These are phyloP conservation scores for Eustalomyia histrio DNA, from an alignment of 2,888 invertebrate genomes.

Conservation along the genomic window DNA sequence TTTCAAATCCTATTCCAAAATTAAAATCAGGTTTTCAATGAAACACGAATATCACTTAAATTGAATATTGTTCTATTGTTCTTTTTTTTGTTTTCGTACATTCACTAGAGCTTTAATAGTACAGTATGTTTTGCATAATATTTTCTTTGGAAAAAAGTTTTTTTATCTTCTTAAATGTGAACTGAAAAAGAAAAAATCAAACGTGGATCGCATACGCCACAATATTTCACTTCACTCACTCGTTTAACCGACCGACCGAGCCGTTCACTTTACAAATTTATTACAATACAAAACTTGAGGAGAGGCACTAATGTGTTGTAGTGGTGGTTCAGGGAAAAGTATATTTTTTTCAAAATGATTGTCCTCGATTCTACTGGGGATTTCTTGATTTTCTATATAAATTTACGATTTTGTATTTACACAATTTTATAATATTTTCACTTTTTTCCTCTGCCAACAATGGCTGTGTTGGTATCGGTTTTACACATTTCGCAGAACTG, in stretches of 20 bases:
- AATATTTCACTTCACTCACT: conserved; percentile 6
- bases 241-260: conserved; percentile 35
- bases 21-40: conserved; percentile 49
- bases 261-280: conserved; percentile 40
- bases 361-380: conserved; percentile 19
- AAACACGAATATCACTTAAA: conserved; percentile 36
- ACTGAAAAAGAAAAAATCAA: conserved; percentile 34
- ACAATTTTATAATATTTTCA: conserved; percentile 50
- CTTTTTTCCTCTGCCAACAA: conserved; percentile 54
- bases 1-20: conserved; percentile 42
- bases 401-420: conserved; percentile 41
- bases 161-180: conserved; percentile 10
- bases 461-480: conserved; percentile 50
- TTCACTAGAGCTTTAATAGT: conserved; percentile 53
- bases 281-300: conserved; percentile 9
- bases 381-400: conserved; percentile 22
- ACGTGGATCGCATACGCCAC: conserved; percentile 46
- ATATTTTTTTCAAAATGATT: conserved; percentile 13
- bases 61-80: conserved; percentile 38
- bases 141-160: conserved; percentile 35
- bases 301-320: background rate
- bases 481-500: conserved; percentile 54
- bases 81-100: conserved; percentile 36
- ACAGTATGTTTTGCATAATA: conserved; percentile 64
- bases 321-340: conserved; percentile 6